These are phyloP conservation scores for Hexactinellida sp. DNA, from an alignment of 37 sponge, comb jelly and placozoan genomes.

Conservation along the genomic window DNA sequence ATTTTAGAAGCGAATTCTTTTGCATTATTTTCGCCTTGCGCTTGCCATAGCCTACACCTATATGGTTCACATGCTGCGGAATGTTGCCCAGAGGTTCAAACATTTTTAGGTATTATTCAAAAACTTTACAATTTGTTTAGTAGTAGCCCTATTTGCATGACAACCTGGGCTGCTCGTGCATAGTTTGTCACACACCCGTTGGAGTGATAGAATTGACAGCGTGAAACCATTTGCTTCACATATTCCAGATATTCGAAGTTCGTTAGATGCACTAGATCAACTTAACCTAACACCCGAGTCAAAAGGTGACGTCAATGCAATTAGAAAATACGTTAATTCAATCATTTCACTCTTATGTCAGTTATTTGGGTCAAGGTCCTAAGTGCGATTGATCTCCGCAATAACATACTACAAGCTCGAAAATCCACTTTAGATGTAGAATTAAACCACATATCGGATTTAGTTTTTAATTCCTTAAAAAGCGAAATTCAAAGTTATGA, in stretches of 20 bases:
- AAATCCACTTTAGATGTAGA: not conserved
- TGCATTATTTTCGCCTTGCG: not conserved
- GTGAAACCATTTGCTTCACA: not conserved
- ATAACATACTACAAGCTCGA: not conserved
- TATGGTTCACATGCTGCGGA: not conserved
- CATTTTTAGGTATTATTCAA: not conserved
- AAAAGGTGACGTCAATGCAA: not conserved
- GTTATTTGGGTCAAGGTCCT: not conserved
- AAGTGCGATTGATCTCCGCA: not conserved
- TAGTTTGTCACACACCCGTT: not conserved
- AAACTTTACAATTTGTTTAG: not conserved
- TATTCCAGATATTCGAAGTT: not conserved
- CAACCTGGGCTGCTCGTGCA: not conserved
- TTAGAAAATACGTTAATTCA: not conserved
- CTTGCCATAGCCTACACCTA: not conserved
- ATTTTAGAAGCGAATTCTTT: not conserved
- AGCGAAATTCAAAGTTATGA: too few species aligned
- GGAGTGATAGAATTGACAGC: not conserved
- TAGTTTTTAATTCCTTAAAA: too few species aligned
- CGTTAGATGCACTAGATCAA: not conserved
- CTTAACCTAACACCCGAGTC: not conserved
- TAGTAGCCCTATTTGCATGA: not conserved
- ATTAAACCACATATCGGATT: not conserved
- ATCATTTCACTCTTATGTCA: not conserved
- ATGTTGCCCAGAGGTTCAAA: not conserved